Evolutionary conservation across 2,113 vertebrate species (phyloP), one percentile per base, ranked within the genome.

Genomic region (Hoplias malabaricus): DNA sequence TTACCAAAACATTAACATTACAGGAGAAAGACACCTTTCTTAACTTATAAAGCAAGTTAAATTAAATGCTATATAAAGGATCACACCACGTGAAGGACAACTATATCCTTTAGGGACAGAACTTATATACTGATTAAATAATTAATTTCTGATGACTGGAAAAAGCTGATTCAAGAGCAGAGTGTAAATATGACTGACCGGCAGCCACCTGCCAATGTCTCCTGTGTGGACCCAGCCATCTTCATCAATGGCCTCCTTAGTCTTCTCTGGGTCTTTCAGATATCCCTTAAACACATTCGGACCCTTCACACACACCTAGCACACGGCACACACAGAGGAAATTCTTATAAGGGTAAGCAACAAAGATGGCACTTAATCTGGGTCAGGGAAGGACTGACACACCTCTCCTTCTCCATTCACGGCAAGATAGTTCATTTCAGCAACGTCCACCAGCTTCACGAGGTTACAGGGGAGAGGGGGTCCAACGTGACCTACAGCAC

Each of bases 211-310:
- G 42, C 95, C 98, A 75, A 99, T 88, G 87, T 99, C 98, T 77
- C 98, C 98, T 0, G 97, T 99, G 86, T 99, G 97, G 72, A 99
- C 91, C 98, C 98, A 99, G 68, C 96, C 95, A 0, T 95, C 94
- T 82, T 94, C 77, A 80, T 98, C 96, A 36, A 99, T 84, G 19
- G 92, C 94, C 84, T 99, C 97, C 0, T 93, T 91, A 0, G 98
- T 98, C 89, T 91, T 98, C 56, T 94, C 95, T 0, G 95, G 92
- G 62, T 99, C 96, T 68, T 95, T 96, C 83, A 99, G 84, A 87
- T 99, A 99, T 56, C 98, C 98, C 86, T 80, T 65, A 80, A 99
- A 99, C 9, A 98, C 96, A 72, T 93, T 98, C 83, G 95, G 80
- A 86, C 98, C 98, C 90, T 95, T 96, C 80, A 98, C 82, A 80